Evolutionary conservation across 2,888 invertebrate genomes (phyloP), one percentile per base, ranked within the genome.

Genomic region (Galerucella calmariensis): DNA sequence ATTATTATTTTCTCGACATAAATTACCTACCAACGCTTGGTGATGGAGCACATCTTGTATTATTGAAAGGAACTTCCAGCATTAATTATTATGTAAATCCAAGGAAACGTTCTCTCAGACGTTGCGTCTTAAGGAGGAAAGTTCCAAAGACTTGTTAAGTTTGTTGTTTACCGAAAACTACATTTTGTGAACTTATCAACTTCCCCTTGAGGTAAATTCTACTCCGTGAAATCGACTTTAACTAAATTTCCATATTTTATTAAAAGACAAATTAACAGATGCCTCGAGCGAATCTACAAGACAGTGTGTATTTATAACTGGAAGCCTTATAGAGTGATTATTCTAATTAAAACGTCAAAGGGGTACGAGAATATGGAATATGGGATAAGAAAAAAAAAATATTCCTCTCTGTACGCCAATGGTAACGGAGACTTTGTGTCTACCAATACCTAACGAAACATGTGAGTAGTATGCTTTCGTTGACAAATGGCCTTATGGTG

Each of bases 401-500:
- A 24, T 20, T 1, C 20, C 61, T 73, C 3, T 61, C 14, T 51
- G 66, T 67, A 67, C 73, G 77, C 67, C 73, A 73, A 67, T 74
- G 75, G 51, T 16, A 71, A 62, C n/a, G 71, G 72, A 72, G 75
- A 71, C 74, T 67, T 67, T 67, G 27, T 16, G 74, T 74, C 74
- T 74, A 67, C 70, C 67, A 67, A 35, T 48, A 62, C n/a, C 56
- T 2, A 16, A 56, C 48, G 14, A 48, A 48, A 69, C 73, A 74
- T 66, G 59, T 63, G 73, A 74, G 67, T 59, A 35, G 67, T 63
- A 62, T 69, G 51, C 63, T 58, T 44, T 62, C 67, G 72, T 69
- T 75, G 75, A 75, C 75, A 75, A 75, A 75, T 69, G 75, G 53
- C 46, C 69, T 66, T 48, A 69, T 69, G 69, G 66, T 75, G 69